Evolutionary conservation across 2,888 invertebrate species (phyloP), one percentile per base, ranked within the genome.

Genomic region (Cistogaster globosa): DNA sequence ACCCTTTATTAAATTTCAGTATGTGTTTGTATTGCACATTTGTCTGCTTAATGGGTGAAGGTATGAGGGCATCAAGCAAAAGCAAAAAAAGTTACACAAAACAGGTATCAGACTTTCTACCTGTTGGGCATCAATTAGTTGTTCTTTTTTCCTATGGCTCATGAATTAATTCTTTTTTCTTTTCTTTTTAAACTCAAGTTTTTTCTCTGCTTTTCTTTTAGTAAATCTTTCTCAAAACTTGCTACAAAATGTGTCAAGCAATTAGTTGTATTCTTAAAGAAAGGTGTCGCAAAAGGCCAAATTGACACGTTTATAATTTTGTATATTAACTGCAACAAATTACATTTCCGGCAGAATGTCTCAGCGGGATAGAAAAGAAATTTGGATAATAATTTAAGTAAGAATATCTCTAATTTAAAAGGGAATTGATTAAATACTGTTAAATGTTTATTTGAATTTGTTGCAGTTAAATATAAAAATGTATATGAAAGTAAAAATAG

Each of bases 31-130:
- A 2, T 42, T 42, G 42, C 12, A 42, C 11, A 42, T 12, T 42
- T 42, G 8, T 42, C 42, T 42, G 42, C 42, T 42, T 42, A 12
- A 42, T 42, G 42, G 12, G 12, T 38, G 11, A 38, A 38, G 11
- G 32, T 32, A 32, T 4, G 7, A 42, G 12, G 12, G 42, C 42
- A 42, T 11, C n/a, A 42, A 42, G 7, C 42, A 42, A 42, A 42
- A 1, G 2, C 8, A 11, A 9, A 63, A 9, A 53, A 48, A 58
- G 57, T 26, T 26, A 42, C 42, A 80, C 2, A 32, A 32, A 83
- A 79, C 83, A 57, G 38, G 78, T 79, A 67, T 67, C 12, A 16
- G 48, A 79, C 78, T 75, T 79, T 83, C 74, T 83, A 83, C 83
- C 74, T 83, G 83, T 18, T 16, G 58, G 74, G 62, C 53, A 22